Evolutionary conservation across 2,797 vertebrate genomes (phyloP).

Genomic region (Trematomus bernacchii): DNA sequence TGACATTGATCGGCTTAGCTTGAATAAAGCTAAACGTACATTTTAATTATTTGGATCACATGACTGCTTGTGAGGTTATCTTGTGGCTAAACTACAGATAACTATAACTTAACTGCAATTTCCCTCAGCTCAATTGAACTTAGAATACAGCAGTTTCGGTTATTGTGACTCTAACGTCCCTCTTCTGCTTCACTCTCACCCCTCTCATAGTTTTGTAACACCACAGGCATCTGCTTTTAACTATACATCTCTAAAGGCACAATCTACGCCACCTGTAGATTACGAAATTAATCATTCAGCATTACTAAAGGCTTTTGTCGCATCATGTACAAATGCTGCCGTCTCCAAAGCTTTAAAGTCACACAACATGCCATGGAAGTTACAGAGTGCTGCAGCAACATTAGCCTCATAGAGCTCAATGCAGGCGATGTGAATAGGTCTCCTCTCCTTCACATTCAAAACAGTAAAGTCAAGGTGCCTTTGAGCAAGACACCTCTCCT

Average conservation of each 20-base stretch:
- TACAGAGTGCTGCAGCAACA: conserved; percentile 6
- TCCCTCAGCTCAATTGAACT: neutral
- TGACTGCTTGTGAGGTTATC: neutral
- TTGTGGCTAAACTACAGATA: neutral
- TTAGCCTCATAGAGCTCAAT: conserved; percentile 20
- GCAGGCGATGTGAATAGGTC: conserved; percentile 23
- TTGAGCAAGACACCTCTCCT: conserved; percentile 67
- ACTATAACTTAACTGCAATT: neutral
- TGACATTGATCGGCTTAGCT: conserved; percentile 10
- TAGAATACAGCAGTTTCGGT: neutral
- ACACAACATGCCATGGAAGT: conserved; percentile 28
- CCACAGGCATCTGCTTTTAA: neutral
- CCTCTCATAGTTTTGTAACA: neutral
- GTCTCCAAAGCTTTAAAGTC: neutral
- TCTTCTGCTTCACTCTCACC: neutral
- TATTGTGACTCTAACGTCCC: too few species aligned
- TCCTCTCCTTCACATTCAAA: conserved; percentile 6
- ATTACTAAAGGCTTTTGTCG: neutral
- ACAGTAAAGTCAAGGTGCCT: conserved; percentile 58
- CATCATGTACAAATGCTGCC: neutral
- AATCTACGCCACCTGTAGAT: neutral
- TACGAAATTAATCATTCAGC: neutral
- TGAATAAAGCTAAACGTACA: neutral
- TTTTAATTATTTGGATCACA: neutral
- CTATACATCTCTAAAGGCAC: neutral